Evolutionary conservation across 2,113 vertebrate species (phyloP).

Genomic region (Cyphomyrus discorhynchus): DNA sequence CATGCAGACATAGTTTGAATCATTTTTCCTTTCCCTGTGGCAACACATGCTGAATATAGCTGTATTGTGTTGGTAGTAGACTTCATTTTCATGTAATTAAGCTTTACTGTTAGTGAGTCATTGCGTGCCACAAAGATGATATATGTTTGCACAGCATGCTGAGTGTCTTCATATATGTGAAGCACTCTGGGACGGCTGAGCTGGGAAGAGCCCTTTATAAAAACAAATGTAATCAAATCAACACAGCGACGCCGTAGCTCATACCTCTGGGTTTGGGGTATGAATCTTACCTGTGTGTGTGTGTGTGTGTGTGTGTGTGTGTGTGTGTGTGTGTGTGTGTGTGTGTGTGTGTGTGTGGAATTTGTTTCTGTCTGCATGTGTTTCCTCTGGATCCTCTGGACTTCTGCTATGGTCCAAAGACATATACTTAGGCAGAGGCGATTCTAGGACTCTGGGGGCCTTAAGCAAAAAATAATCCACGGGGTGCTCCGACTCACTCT

Average conservation of each 20-base stretch:
- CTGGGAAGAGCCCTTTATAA: not conserved
- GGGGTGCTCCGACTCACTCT: no score
- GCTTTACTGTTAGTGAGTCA: not conserved
- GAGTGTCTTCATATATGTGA: not conserved
- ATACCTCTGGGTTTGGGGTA: not conserved
- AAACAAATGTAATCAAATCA: not conserved
- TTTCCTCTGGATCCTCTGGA: not conserved
- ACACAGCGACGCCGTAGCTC: not conserved
- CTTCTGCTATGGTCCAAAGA: not conserved
- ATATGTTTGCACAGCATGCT: not conserved
- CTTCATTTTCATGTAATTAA: not conserved
- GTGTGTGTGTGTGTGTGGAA: not conserved
- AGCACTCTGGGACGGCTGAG: not conserved
- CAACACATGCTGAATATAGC: not conserved
- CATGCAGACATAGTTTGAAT: constrained; percentile 8
- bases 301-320: not conserved
- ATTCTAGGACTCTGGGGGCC: not conserved
- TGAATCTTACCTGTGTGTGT: not conserved
- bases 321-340: not conserved
- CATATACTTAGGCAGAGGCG: not conserved
- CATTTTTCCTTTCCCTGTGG: not conserved
- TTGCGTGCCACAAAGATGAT: not conserved
- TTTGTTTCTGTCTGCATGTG: not conserved
- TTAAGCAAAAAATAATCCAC: not conserved
- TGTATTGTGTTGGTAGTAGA: not conserved